Base-by-base conservation (phyloP, 1,140 invertebrate genomes). In the Halesus radiatus region DNA sequence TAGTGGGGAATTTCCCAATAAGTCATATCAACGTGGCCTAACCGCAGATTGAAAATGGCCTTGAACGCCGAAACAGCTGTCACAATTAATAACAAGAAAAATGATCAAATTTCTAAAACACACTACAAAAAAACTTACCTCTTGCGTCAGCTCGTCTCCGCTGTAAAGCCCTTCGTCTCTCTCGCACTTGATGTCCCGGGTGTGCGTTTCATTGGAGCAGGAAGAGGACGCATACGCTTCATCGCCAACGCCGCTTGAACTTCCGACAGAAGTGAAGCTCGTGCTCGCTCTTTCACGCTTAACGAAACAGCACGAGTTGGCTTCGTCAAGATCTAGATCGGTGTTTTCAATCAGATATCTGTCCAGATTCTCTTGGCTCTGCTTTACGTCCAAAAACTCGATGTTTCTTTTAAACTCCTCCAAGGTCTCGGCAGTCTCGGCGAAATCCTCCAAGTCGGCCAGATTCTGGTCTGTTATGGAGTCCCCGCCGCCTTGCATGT, bases 161-260 rank as follows among this genome's bases (percentile, higher is more conserved):
- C 85, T 87, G 76, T 87, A 88, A 73, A 88, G 85, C 0, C 88
- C 88, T 45, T 90, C 89, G 78, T 89, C 89, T 10, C 87, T 85
- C 58, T 89, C 88, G 75, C 86, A 72, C 80, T 90, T 89, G 32
- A 89, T 84, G 72, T 88, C 86, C 7, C 16, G 15, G 0, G 56
- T 22, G 5, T 85, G 32, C 6, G 53, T 58, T 16, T 77, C 85
- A 3, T 85, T 85, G 3, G 81, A 80, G 45, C 74, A 77, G 3
- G 75, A 78, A 22, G 60, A 45, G 56, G 62, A 82, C 10, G 74
- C 73, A 22, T 76, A 64, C 58, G 88, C 87, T 85, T 88, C 88
- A 80, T 89, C 89, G 77, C 88, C 88, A 74, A 88, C 86, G 83
- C 89, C 89, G 83, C 88, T 89, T 1, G 88, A 89, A 80, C 89